Evolutionary conservation across 2,797 vertebrate genomes (phyloP), one percentile per base, ranked within the genome.

Genomic region (Neosilurus hyrtlii): DNA sequence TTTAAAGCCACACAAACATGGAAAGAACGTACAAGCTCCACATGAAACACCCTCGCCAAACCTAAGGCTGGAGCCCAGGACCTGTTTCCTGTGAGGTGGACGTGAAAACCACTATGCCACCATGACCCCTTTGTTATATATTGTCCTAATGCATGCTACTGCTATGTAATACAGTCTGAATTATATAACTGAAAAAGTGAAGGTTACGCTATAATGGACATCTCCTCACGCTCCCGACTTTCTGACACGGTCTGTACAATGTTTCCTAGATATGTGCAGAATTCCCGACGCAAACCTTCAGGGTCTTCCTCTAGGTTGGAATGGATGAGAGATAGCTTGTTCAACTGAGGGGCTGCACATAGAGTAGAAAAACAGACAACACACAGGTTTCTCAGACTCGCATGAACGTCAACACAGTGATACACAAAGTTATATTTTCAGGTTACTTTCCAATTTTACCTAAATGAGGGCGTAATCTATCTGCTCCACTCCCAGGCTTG

Each of bases 231-330:
- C 81, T 99, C 98, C 88, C 95, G 93, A 89, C 90, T 98, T 91
- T 99, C 98, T 1, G 96, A 97, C 89, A 99, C 89, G 8, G 94
- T 88, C 16, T 90, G 96, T 73, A 95, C 84, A 24, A 99, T 91
- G 49, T 90, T 94, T 89, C 90, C 95, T 88, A 99, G 90, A 86
- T 97, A 99, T 85, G 92, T 95, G 12, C 93, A 88, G 87, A 99
- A 99, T 82, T 95, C 96, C 88, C 91, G 90, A 24, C 95, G 95
- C 85, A 96, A 91, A 56, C 96, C 95, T 89, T 99, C 98, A 0
- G 98, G 96, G 77, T 98, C 96, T 3, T 99, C 97, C 86, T 99
- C 98, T 43, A 99, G 93, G 88, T 96, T 96, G 9, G 96, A 98
- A 86, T 98, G 96, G 86, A 98, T 92, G 9, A 98, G 90, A 66